Evolutionary conservation across 2,113 vertebrate species (phyloP).

Genomic region (Eretmochelys imbricata): DNA sequence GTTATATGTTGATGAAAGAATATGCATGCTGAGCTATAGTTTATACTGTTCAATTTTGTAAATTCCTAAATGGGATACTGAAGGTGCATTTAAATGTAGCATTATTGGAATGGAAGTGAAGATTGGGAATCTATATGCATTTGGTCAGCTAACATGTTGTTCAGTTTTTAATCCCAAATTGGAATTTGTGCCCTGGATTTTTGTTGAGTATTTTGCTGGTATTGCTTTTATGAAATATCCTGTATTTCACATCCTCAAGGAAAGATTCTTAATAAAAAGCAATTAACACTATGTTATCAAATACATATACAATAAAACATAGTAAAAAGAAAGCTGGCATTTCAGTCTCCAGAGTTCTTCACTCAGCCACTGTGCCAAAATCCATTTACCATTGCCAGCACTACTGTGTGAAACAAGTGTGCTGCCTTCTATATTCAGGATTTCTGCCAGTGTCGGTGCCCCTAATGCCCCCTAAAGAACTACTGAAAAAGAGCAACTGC

Average conservation of each 20-base stretch:
- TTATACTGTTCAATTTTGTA: not conserved
- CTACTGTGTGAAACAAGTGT: conserved; percentile 55
- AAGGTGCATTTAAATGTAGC: not conserved
- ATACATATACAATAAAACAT: not conserved
- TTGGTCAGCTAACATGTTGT: not conserved
- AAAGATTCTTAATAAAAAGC: not conserved
- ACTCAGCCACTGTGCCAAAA: conserved; percentile 46
- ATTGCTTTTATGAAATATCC: not conserved
- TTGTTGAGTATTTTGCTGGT: not conserved
- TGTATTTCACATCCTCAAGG: not conserved
- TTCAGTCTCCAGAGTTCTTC: conserved; percentile 46
- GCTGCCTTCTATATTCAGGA: conserved; percentile 58
- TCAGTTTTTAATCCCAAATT: not conserved
- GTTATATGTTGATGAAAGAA: not conserved
- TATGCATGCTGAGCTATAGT: not conserved
- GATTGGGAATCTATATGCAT: not conserved
- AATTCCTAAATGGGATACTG: not conserved
- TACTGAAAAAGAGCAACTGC: conserved; percentile 56
- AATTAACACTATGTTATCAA: not conserved
- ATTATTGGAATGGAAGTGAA: not conserved
- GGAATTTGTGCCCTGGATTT: not conserved
- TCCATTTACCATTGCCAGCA: conserved; percentile 30
- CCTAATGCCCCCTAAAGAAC: conserved; percentile 24
- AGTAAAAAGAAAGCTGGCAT: conserved; percentile 18
- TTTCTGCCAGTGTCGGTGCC: conserved; percentile 53